These are phyloP conservation scores for Auanema freiburgensis DNA, from an alignment of 2,888 invertebrate genomes.

Conservation along the genomic window DNA sequence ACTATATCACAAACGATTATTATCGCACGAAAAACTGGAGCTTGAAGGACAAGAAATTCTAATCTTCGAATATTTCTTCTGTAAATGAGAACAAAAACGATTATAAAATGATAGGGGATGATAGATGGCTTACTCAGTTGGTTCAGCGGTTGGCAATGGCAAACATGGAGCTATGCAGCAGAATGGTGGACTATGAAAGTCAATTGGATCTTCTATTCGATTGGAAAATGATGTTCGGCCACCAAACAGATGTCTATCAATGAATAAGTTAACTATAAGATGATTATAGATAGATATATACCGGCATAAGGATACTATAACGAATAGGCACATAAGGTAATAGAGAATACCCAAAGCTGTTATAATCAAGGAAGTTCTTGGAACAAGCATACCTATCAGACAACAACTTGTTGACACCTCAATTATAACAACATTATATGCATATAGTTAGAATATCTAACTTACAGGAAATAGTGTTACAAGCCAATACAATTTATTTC, in stretches of 20 bases:
- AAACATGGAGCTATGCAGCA: constrained; percentile 56
- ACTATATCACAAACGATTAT: constrained; percentile 55
- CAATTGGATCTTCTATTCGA: constrained; percentile 43
- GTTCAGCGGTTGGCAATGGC: constrained; percentile 52
- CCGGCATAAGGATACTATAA: constrained; percentile 59
- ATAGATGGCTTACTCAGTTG: constrained; percentile 39
- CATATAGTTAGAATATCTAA: neutral
- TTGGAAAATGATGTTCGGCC: constrained; percentile 41
- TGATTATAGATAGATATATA: constrained; percentile 5
- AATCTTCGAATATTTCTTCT: constrained; percentile 55
- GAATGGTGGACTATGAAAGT: constrained; percentile 59
- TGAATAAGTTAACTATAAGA: neutral
- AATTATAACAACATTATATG: constrained; percentile 10
- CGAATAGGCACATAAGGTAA: constrained; percentile 60
- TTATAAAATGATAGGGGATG: no score
- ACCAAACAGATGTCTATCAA: constrained; percentile 40
- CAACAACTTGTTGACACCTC: constrained; percentile 55
- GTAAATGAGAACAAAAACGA: constrained; percentile 12
- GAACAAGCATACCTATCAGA: constrained; percentile 57
- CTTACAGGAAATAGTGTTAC: constrained; percentile 55
- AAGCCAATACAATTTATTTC: constrained; percentile 60
- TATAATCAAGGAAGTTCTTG: constrained; percentile 54
- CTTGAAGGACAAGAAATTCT: constrained; percentile 62
- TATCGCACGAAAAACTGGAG: constrained; percentile 60
- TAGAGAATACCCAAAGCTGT: constrained; percentile 58